Conservation (phyloP, 2,113 vertebrate species). For the Cebus imitator region DNA sequence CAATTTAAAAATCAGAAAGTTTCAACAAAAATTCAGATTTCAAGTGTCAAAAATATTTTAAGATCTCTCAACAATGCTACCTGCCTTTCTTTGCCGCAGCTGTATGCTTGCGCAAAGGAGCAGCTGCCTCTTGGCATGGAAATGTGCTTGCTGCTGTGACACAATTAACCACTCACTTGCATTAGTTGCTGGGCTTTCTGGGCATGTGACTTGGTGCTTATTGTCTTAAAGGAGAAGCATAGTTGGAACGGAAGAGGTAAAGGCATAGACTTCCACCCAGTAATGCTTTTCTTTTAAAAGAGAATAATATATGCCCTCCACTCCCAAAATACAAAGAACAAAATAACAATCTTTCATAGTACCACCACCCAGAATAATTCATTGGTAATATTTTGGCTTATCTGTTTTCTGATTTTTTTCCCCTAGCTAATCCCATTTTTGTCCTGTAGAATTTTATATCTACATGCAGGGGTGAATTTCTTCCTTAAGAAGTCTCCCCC, state of each 20-base stretch:
- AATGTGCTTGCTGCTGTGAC: neutral
- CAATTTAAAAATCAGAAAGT: constrained; percentile 1
- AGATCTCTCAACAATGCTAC: neutral
- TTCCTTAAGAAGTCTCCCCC: neutral
- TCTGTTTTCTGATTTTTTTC: neutral
- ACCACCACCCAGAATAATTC: neutral
- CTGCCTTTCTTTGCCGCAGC: neutral
- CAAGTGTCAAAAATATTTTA: neutral
- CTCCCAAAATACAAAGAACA: neutral
- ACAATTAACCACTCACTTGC: neutral
- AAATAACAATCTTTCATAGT: neutral
- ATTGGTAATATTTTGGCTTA: neutral
- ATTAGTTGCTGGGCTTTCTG: neutral
- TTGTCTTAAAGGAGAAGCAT: neutral
- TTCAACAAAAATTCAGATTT: neutral
- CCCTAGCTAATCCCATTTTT: neutral
- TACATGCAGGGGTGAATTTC: neutral
- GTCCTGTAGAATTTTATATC: neutral
- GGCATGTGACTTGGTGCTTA: neutral
- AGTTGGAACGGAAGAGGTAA: neutral
- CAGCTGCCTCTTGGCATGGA: neutral
- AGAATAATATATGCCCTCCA: neutral
- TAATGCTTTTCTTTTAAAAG: neutral
- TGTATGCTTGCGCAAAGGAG: neutral
- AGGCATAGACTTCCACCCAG: neutral